Conservation (phyloP, 2,888 invertebrate species). For the Fragum sueziense region DNA sequence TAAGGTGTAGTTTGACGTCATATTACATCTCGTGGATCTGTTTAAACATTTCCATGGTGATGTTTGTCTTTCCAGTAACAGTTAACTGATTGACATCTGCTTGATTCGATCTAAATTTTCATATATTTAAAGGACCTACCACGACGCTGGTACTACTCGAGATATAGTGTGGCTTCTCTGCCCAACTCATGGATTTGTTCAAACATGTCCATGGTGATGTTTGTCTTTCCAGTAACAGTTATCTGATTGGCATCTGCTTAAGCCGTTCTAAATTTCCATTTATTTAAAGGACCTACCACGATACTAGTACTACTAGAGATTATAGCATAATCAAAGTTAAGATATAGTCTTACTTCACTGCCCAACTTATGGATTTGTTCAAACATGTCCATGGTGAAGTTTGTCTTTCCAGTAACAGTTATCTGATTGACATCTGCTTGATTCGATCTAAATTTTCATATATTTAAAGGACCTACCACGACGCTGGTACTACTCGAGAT, state of each 20-base stretch:
- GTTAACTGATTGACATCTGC: no score
- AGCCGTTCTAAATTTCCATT: no score
- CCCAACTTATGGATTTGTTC: conserved; percentile 55
- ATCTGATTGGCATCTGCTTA: no score
- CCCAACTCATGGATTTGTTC: conserved; percentile 54
- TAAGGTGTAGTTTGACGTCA: conserved; percentile 63
- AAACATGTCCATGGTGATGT: conserved; percentile 68
- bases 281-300: conserved; percentile 20
- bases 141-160: conserved; percentile 45
- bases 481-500: conserved; percentile 15
- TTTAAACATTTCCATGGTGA: conserved; percentile 66
- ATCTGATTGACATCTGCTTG: no score
- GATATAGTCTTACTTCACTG: conserved; percentile 58
- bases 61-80: conserved; percentile 57
- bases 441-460: no score
- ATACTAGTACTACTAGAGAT: neutral
- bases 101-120: no score
- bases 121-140: conserved; percentile 13
- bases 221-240: conserved; percentile 54
- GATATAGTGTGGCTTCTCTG: conserved; percentile 57
- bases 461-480: conserved; percentile 18
- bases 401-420: conserved; percentile 53
- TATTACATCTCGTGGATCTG: conserved; percentile 58
- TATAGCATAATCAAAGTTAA: conserved; percentile 67
- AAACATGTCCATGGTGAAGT: conserved; percentile 67